Evolutionary conservation across 2,888 invertebrate species (phyloP).

Genomic region (Clostera curtula): DNA sequence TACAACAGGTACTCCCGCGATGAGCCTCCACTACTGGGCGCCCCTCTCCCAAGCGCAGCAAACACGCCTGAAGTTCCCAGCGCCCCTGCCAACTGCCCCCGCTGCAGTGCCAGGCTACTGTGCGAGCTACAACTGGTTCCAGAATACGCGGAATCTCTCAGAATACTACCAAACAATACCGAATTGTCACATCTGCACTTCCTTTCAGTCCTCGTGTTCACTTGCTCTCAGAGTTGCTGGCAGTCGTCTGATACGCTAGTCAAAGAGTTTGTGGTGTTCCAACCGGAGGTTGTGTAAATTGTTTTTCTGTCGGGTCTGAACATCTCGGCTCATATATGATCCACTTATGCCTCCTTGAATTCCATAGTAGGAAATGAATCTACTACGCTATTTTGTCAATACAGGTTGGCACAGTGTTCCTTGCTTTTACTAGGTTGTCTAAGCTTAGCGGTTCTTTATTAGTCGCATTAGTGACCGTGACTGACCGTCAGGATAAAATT

Average conservation of each 20-base stretch:
- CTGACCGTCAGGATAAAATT: too few relatives aligned
- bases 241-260: conserved; percentile 78
- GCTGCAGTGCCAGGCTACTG: conserved; percentile 81
- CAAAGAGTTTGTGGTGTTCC: conserved; percentile 83
- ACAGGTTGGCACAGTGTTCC: too few relatives aligned
- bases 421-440: too few relatives aligned
- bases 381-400: too few relatives aligned
- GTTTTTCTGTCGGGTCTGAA: conserved; percentile 5
- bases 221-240: conserved; percentile 92
- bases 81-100: conserved; percentile 69
- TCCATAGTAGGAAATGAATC: too few relatives aligned
- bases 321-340: too few relatives aligned
- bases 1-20: conserved; percentile 82
- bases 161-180: conserved; percentile 68
- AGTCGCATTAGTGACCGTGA: too few relatives aligned
- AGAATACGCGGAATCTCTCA: conserved; percentile 82
- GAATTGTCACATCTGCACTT: conserved; percentile 81
- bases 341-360: too few relatives aligned
- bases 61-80: conserved; percentile 40
- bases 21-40: conserved; percentile 79
- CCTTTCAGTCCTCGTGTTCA: conserved; percentile 89
- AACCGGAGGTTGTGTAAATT: conserved; percentile 77
- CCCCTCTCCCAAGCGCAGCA: conserved; percentile 73
- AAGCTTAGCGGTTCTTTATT: too few relatives aligned
- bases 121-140: conserved; percentile 92